Conservation (phyloP, 2,113 vertebrate genomes). For the Tylochromis polylepis region DNA sequence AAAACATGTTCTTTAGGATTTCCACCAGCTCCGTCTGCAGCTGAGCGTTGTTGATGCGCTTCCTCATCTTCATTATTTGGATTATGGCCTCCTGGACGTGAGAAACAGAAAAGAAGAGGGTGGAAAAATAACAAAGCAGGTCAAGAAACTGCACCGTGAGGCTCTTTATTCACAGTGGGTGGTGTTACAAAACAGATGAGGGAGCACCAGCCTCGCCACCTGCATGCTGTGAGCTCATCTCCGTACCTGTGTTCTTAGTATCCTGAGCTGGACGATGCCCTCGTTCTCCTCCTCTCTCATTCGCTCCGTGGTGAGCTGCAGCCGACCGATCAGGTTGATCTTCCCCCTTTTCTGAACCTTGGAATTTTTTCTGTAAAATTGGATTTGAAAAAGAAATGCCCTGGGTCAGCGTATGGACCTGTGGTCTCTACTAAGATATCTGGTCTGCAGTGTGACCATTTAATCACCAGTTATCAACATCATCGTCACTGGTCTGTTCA, state of each 20-base stretch:
- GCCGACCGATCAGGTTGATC: conserved; percentile 96
- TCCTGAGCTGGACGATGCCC: conserved; percentile 97
- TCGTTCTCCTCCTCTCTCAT: conserved; percentile 99
- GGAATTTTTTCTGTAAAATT: conserved; percentile 87
- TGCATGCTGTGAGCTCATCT: neutral
- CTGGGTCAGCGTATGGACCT: neutral
- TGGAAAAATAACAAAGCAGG: neutral
- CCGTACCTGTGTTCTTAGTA: conserved; percentile 96
- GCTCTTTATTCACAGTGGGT: neutral
- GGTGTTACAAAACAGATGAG: neutral
- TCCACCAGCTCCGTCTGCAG: conserved; percentile 99
- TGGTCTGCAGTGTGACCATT: neutral
- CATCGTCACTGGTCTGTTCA: neutral
- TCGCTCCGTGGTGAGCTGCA: conserved; percentile 96
- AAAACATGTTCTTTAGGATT: conserved; percentile 99
- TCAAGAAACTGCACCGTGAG: neutral
- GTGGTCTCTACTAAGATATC: neutral
- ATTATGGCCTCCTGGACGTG: conserved; percentile 95
- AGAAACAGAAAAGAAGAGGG: neutral
- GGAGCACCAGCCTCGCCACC: neutral
- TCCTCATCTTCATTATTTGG: conserved; percentile 99
- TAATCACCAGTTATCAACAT: neutral
- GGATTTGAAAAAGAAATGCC: neutral
- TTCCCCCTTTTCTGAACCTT: conserved; percentile 99
- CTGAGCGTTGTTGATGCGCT: conserved; percentile 98